Base-by-base conservation (phyloP, 2,797 vertebrate species). In the Myotis daubentonii region DNA sequence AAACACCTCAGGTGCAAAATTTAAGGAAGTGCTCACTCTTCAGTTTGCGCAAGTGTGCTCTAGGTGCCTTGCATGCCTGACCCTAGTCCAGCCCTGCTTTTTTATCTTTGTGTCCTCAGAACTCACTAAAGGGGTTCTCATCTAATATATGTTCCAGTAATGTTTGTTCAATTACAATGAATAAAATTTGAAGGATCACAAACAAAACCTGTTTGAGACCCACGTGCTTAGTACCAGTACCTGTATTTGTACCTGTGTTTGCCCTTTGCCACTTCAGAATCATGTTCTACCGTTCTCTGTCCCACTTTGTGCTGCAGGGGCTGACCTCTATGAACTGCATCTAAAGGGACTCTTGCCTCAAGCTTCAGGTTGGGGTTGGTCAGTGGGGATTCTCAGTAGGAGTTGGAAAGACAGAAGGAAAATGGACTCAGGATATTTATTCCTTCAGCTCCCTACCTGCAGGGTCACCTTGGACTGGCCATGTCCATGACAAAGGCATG, bases 141-240 rank as follows among this genome's bases (percentile, higher is more conserved):
- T 74, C 30, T 79, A 36, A 53, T 49, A 70, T 55, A 87, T 53
- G 19, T 84, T 87, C 23, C 53, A 66, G 25, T 47, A 47, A 1
- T 83, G 49, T 62, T 80, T 93, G 41, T 44, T 75, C 81, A 13
- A 19, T 68, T 83, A 84, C 87, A 87, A 60, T 89, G 28, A 91
- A 23, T 78, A 60, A 16, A 75, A 81, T n/a, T 81, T 57, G 68
- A 94, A 87, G 5, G 16, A 28, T 87, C 62, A 33, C 55, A 80
- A 82, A 78, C 10, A 23, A 70, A 70, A 78, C 49, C 38, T 75
- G 19, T 72, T 65, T 47, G 33, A 88, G 62, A 74, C 23, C 8
- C 49, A 41, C 30, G 11, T 60, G 28, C 33, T 85, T 47, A 16
- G 3, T 57, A 65, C 13, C 25, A 82, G 7, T 53, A 65, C 23